These are phyloP conservation scores for Rynchops niger DNA, from an alignment of 2,113 vertebrate genomes.

Conservation along the genomic window DNA sequence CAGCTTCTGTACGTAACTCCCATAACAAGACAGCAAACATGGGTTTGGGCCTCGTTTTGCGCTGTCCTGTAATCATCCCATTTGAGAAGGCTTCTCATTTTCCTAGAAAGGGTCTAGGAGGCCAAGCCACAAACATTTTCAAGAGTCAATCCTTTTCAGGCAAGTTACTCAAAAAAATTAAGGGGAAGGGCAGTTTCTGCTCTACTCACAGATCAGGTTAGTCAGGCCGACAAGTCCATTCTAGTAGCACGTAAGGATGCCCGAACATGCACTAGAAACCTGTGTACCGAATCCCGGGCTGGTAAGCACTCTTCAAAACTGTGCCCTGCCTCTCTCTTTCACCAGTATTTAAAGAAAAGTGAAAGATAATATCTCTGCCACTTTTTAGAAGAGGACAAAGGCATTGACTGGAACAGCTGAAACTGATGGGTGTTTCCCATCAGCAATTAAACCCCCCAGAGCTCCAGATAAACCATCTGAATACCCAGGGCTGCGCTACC, in stretches of 20 bases:
- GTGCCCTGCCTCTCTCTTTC: not conserved
- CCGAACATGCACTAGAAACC: not conserved
- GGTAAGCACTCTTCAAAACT: not conserved
- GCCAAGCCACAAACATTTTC: slow-evolving; percentile 13
- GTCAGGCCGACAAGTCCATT: slow-evolving; percentile 48
- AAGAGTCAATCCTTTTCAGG: not conserved
- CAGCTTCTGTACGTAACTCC: not conserved
- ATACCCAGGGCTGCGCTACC: not conserved
- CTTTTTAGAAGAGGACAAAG: not conserved
- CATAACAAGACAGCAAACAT: not conserved
- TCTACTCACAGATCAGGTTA: not conserved
- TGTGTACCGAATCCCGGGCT: not conserved
- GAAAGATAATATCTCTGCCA: not conserved
- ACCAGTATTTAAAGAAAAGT: not conserved
- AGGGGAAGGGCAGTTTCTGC: slow-evolving; percentile 11
- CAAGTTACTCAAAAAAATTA: not conserved
- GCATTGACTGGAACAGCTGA: not conserved
- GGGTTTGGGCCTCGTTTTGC: not conserved
- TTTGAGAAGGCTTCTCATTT: slow-evolving; percentile 3
- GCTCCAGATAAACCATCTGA: not conserved
- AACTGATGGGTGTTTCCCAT: not conserved
- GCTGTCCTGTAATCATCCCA: not conserved
- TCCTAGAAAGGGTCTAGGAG: slow-evolving; percentile 2
- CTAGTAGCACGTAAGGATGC: not conserved
- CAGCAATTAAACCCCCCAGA: not conserved